Evolutionary conservation across 2,888 invertebrate genomes (phyloP).

Genomic region (Erebia aethiops): DNA sequence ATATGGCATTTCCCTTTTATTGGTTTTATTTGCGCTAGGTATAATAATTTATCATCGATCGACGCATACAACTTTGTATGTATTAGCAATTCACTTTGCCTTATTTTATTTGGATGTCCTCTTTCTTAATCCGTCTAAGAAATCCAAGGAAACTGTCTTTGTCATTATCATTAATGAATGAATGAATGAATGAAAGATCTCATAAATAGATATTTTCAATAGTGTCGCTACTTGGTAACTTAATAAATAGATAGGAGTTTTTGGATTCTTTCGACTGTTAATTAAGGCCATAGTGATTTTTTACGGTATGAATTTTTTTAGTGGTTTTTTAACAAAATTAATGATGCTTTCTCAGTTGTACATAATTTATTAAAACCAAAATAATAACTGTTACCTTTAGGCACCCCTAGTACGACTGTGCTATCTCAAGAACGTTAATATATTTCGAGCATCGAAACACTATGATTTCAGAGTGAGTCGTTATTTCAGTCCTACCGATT

Average conservation of each 20-base stretch:
- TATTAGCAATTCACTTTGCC: neutral
- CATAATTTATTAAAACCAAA: too few species aligned
- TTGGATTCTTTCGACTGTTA: neutral
- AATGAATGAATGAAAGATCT: conserved; percentile 26
- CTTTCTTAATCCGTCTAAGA: neutral
- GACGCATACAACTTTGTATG: conserved; percentile 1
- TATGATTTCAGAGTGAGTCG: too few species aligned
- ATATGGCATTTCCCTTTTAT: conserved; percentile 3
- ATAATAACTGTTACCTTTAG: too few species aligned
- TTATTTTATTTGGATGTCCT: neutral
- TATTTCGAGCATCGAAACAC: too few species aligned
- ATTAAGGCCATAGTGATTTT: neutral
- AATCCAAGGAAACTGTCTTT: conserved; percentile 16
- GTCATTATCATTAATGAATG: conserved; percentile 30
- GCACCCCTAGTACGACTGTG: too few species aligned
- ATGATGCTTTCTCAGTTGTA: too few species aligned
- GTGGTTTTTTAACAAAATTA: too few species aligned
- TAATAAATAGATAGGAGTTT: conserved; percentile 4
- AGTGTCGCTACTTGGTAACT: conserved; percentile 29
- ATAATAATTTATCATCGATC: conserved; percentile 9
- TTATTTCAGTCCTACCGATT: too few species aligned
- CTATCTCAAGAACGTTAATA: too few species aligned
- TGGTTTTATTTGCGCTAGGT: conserved; percentile 10
- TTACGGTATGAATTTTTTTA: too few species aligned
- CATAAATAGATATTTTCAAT: conserved; percentile 30